Evolutionary conservation across 2,113 vertebrate species (phyloP).

Genomic region (Anhinga anhinga): DNA sequence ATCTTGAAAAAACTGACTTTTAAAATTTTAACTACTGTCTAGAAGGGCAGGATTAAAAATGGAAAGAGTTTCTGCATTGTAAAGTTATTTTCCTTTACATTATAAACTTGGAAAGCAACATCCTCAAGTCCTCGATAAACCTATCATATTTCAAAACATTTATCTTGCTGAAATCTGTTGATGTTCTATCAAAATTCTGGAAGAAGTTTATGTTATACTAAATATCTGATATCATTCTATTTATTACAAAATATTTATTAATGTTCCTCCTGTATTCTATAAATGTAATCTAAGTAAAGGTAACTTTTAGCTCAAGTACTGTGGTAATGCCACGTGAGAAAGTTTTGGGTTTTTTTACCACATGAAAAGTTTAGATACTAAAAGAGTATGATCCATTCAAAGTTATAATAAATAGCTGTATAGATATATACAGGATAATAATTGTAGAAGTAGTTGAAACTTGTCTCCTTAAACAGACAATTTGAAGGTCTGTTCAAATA

Average conservation of each 20-base stretch:
- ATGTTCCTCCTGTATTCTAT: background rate
- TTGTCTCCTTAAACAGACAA: background rate
- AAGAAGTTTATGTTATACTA: background rate
- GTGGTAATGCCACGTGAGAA: background rate
- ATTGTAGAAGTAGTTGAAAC: background rate
- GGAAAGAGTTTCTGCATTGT: background rate
- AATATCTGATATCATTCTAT: background rate
- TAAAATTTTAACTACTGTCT: background rate
- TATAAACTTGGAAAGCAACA: background rate
- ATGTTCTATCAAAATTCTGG: background rate
- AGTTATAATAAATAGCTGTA: background rate
- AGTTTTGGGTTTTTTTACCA: accelerated
- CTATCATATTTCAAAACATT: background rate
- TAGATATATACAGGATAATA: background rate
- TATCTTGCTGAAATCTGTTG: background rate
- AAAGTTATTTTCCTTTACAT: background rate
- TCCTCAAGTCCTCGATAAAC: background rate
- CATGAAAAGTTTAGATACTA: background rate
- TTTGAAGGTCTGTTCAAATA: background rate
- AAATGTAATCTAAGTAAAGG: background rate
- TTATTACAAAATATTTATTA: background rate
- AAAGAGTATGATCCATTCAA: background rate
- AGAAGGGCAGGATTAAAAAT: background rate
- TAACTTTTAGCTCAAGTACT: background rate
- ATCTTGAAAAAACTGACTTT: background rate